These are phyloP conservation scores for Tuta absoluta DNA, from an alignment of 2,888 invertebrate species.

Conservation along the genomic window DNA sequence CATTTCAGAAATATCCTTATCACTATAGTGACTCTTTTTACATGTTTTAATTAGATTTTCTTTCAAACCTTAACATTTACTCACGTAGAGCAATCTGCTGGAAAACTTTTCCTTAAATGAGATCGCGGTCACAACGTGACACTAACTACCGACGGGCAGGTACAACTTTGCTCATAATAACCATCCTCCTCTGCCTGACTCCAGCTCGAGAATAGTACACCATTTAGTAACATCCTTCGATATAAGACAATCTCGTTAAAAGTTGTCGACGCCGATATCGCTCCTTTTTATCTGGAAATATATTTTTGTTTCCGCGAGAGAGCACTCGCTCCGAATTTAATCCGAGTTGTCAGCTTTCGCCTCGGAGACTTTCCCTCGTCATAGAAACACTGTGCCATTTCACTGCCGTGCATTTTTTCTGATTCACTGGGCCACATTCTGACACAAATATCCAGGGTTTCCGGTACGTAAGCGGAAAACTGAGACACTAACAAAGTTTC, in stretches of 20 bases:
- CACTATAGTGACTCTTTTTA: no score
- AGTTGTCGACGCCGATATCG: not conserved
- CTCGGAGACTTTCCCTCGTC: constrained; percentile 55
- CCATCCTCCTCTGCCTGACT: not conserved
- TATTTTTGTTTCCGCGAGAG: constrained; percentile 23
- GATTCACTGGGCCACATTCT: constrained; percentile 45
- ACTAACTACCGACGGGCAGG: constrained; percentile 4
- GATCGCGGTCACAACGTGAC: not conserved
- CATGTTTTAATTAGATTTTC: no score
- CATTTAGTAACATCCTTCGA: not conserved
- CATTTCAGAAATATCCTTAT: no score
- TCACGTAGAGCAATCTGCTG: not conserved
- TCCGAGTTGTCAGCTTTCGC: constrained; percentile 57
- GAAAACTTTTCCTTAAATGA: not conserved
- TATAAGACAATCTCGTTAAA: not conserved
- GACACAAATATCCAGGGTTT: not conserved
- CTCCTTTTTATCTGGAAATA: not conserved
- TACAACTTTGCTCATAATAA: constrained; percentile 6
- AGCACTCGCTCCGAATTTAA: constrained; percentile 32
- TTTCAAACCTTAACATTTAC: not conserved
- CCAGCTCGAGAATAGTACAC: not conserved
- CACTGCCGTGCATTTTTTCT: constrained; percentile 52
- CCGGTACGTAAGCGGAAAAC: no score
- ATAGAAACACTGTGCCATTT: constrained; percentile 45
- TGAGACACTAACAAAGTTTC: no score